Conservation (phyloP, 2,113 vertebrate species). For the Sander lucioperca region DNA sequence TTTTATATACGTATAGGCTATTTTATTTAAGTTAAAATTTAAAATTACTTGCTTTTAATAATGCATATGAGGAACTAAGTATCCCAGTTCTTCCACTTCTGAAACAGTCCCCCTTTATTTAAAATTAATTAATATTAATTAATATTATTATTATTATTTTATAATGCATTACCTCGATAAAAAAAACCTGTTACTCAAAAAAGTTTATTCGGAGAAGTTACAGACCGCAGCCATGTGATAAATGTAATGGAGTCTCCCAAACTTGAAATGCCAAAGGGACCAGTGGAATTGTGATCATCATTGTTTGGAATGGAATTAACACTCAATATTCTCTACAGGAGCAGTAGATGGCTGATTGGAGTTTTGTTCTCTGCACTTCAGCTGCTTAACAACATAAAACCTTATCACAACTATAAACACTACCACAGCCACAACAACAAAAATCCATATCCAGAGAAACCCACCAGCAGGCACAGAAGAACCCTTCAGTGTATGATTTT, state of each 20-base stretch:
- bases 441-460: conserved; percentile 69
- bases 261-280: not conserved
- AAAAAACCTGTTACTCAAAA: not conserved
- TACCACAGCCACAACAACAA: conserved; percentile 7
- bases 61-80: not conserved
- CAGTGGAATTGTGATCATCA: not conserved
- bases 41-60: not conserved
- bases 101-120: not conserved
- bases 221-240: not conserved
- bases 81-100: not conserved
- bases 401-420: conserved; percentile 33
- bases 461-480: not conserved
- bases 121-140: not conserved
- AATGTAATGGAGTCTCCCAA: not conserved
- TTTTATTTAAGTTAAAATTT: not conserved
- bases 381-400: conserved; percentile 50
- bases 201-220: not conserved
- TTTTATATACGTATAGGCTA: too few relatives aligned
- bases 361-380: conserved; percentile 40
- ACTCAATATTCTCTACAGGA: not conserved
- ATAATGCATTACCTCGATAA: not conserved
- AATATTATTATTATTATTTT: too few relatives aligned
- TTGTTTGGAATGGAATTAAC: not conserved
- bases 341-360: not conserved
- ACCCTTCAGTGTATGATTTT: not conserved